Conservation (phyloP, 2,888 invertebrate genomes). For the Panzeria rudis region DNA sequence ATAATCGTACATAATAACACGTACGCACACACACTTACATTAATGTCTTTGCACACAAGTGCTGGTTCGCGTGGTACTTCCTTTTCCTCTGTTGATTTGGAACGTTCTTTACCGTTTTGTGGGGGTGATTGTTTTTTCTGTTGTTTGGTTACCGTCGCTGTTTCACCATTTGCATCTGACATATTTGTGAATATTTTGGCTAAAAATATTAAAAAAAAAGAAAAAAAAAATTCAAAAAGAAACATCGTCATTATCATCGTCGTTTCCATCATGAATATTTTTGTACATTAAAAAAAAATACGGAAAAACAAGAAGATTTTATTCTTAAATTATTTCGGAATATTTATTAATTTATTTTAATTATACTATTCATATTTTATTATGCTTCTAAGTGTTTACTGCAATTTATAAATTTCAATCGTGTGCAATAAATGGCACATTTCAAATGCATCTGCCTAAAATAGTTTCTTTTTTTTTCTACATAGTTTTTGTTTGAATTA, state of each 20-base stretch:
- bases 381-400: not conserved
- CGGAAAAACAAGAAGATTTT: constrained; percentile 36
- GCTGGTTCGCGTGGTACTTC: constrained; percentile 91
- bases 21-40: constrained; percentile 85
- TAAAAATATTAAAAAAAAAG: constrained; percentile 75
- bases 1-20: not conserved
- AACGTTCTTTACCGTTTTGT: constrained; percentile 81
- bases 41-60: constrained; percentile 90
- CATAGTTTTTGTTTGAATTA: constrained; percentile 13
- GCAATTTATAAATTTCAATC: constrained; percentile 17
- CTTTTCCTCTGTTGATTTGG: constrained; percentile 86
- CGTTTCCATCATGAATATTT: constrained; percentile 26
- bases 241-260: constrained; percentile 19
- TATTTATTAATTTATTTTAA: constrained; percentile 39
- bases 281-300: constrained; percentile 33
- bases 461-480: not conserved
- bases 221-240: constrained; percentile 73
- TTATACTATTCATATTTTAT: constrained; percentile 20
- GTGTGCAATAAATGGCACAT: constrained; percentile 28
- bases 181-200: constrained; percentile 73
- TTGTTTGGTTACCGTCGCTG: constrained; percentile 76
- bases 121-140: constrained; percentile 73
- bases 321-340: constrained; percentile 16
- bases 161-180: constrained; percentile 78
- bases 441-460: constrained; percentile 2